Conservation (phyloP, 1,140 invertebrate genomes). For the Uloborus diversus region DNA sequence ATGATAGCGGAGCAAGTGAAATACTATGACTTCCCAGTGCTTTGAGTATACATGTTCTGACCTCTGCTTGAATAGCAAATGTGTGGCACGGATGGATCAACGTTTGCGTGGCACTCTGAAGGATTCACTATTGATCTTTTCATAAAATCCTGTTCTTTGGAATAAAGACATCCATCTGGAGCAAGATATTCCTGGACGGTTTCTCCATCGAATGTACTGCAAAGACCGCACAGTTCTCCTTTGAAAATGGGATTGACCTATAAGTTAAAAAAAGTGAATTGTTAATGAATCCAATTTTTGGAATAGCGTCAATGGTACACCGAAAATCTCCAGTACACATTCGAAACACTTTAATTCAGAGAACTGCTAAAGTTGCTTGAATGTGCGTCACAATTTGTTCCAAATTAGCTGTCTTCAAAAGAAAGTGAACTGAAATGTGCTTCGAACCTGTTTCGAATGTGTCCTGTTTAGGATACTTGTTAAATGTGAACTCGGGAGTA, state of each 20-base stretch:
- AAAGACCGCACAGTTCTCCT: slow-evolving; percentile 57
- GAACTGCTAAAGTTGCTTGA: too few relatives aligned
- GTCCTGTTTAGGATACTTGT: too few relatives aligned
- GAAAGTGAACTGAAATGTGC: too few relatives aligned
- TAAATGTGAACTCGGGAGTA: too few relatives aligned
- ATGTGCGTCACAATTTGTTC: too few relatives aligned
- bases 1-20: background rate
- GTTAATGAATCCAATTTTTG: background rate
- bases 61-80: background rate
- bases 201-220: slow-evolving; percentile 59
- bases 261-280: background rate
- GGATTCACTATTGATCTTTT: slow-evolving; percentile 17
- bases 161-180: slow-evolving; percentile 41
- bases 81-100: background rate
- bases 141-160: slow-evolving; percentile 32
- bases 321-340: too few relatives aligned
- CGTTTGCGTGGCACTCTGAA: too few relatives aligned
- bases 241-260: slow-evolving; percentile 40
- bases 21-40: background rate
- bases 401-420: too few relatives aligned
- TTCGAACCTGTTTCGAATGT: too few relatives aligned
- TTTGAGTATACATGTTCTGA: too few relatives aligned
- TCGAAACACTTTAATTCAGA: too few relatives aligned
- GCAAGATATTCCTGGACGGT: slow-evolving; percentile 52
- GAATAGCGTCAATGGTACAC: too few relatives aligned